Evolutionary conservation across 2,797 vertebrate genomes (phyloP).

Genomic region (Numenius phaeopus): DNA sequence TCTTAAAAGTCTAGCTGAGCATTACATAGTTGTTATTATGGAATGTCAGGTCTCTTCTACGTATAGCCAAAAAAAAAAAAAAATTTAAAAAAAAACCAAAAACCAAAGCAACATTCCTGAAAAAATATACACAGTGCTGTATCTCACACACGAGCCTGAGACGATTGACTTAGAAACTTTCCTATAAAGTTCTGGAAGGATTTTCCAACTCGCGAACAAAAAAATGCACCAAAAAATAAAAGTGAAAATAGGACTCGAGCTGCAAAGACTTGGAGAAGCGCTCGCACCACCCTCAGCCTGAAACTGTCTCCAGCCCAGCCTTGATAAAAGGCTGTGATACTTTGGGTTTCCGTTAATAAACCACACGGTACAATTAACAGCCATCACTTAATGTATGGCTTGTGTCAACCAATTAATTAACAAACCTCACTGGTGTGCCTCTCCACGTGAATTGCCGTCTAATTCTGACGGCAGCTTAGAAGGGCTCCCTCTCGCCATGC

Average conservation of each 20-base stretch:
- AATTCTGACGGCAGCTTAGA: neutral
- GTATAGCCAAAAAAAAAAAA: constrained; percentile 52
- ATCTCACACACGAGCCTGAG: constrained; percentile 78
- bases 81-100: neutral
- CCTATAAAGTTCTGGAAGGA: constrained; percentile 41
- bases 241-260: neutral
- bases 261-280: neutral
- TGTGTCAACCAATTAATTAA: neutral
- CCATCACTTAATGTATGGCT: neutral
- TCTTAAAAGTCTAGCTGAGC: constrained; percentile 68
- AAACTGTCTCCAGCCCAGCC: neutral
- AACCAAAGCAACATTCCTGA: constrained; percentile 66
- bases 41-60: constrained; percentile 77
- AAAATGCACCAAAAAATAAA: neutral
- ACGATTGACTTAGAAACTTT: constrained; percentile 50
- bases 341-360: constrained; percentile 9
- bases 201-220: constrained; percentile 53
- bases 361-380: neutral
- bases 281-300: neutral
- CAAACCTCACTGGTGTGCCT: neutral
- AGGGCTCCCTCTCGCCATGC: neutral
- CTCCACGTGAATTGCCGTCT: neutral
- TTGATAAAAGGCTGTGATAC: neutral
- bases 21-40: constrained; percentile 48
- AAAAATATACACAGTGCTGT: constrained; percentile 68